Base-by-base conservation (phyloP, 2,797 vertebrate genomes). In the Aplochiton taeniatus region DNA sequence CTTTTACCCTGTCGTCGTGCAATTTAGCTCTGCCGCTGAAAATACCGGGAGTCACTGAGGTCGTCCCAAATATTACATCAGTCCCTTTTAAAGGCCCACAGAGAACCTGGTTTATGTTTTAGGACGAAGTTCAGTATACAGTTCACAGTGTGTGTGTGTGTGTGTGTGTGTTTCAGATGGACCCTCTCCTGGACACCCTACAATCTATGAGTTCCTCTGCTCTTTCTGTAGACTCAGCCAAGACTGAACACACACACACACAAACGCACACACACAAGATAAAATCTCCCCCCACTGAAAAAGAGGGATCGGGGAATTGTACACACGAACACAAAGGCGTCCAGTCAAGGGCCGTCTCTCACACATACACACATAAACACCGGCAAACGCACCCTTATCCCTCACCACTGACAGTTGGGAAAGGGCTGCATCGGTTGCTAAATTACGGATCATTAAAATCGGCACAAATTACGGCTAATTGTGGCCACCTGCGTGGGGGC, bases 401-500 rank as follows among this genome's bases (percentile, higher is more conserved):
- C 69, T 70, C 73, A 73, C 72, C 69, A 74, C 70, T 72, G 73
- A 64, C 65, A 71, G 61, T 77, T 83, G 85, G 86, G 87, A 84
- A 88, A 83, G 83, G 78, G 82, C 59, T 74, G 69, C 69, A 68
- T 68, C 69, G 61, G 70, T 68, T 82, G 72, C 79, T 83, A 87
- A 89, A 92, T 90, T 89, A 90, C 85, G 88, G 84, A 89, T 92
- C 92, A 93, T 94, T 93, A 92, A 93, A 87, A 81, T 92, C 70
- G 81, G 77, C 83, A 86, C 80, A 90, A 90, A 92, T 91, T 86
- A 84, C 79, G 88, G 79, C 88, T 94, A 93, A 94, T 93, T 93
- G 92, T 91, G 87, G 88, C 87, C 92, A 93, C 88, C 93, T 94
- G 92, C 89, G 84, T 76, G 82, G 79, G n/a, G 86, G 88, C 90